These are phyloP conservation scores for Chlorodrepanis virens DNA, from an alignment of 2,113 vertebrate genomes.

Conservation along the genomic window DNA sequence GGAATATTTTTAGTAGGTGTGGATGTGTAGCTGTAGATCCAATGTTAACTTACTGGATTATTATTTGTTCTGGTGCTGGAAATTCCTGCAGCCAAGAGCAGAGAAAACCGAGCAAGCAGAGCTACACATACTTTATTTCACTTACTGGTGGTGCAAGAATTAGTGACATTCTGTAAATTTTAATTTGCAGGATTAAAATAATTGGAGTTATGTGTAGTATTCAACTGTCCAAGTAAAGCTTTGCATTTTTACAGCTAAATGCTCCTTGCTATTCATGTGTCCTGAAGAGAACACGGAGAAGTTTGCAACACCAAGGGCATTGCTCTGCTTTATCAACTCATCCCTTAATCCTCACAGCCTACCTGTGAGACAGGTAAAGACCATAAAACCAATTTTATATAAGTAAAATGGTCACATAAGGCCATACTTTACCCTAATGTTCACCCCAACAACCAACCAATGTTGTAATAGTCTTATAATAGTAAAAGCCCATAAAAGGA, in stretches of 20 bases:
- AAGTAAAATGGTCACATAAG: background rate
- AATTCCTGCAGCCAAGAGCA: background rate
- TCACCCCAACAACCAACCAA: background rate
- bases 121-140: background rate
- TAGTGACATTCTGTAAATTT: background rate
- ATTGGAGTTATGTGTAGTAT: background rate
- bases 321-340: background rate
- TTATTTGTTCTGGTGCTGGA: background rate
- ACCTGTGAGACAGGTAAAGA: background rate
- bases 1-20: constrained; percentile 5
- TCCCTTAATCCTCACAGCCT: background rate
- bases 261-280: background rate
- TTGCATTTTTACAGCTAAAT: background rate
- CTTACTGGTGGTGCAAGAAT: background rate
- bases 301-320: too few relatives aligned
- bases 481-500: constrained; percentile 63
- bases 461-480: background rate
- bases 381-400: background rate
- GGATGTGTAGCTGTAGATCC: background rate
- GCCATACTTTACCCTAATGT: background rate
- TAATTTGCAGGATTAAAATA: background rate
- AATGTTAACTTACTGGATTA: background rate
- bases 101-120: accelerated
- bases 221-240: background rate
- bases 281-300: background rate